These are phyloP conservation scores for Psammodynastes pulverulentus DNA, from an alignment of 2,113 vertebrate genomes.

Conservation along the genomic window DNA sequence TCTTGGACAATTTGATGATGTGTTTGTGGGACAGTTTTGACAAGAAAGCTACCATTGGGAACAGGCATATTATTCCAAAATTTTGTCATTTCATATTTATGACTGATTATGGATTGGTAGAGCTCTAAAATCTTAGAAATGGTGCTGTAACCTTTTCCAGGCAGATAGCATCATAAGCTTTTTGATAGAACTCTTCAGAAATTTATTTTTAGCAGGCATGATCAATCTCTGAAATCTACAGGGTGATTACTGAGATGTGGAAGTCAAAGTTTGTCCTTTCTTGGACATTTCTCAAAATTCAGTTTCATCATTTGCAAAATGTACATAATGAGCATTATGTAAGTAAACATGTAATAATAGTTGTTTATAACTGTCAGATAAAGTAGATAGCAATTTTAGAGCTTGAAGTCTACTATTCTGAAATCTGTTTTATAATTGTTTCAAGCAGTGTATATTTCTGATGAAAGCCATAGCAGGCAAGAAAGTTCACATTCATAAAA, in stretches of 20 bases:
- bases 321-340: neutral
- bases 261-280: slow-evolving; percentile 27
- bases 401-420: neutral
- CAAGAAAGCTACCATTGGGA: neutral
- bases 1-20: neutral
- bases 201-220: neutral
- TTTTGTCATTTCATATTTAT: neutral
- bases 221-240: neutral
- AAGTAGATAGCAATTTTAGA: neutral
- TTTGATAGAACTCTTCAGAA: neutral
- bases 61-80: neutral
- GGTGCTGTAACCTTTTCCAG: neutral
- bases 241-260: neutral
- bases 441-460: neutral
- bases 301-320: slow-evolving; percentile 23
- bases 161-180: neutral
- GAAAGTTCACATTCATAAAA: slow-evolving; percentile 31
- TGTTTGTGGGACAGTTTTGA: neutral
- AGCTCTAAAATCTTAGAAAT: neutral
- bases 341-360: neutral
- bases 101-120: neutral
- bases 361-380: neutral
- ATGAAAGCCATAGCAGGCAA: neutral
- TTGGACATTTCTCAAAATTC: slow-evolving; percentile 41
- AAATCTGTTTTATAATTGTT: slow-evolving; percentile 7